A percentile compares a stretch with the other conserved stretches of the same genome.
Conservation (phyloP, 2,113 vertebrate species). For the Thunnus thynnus region DNA sequence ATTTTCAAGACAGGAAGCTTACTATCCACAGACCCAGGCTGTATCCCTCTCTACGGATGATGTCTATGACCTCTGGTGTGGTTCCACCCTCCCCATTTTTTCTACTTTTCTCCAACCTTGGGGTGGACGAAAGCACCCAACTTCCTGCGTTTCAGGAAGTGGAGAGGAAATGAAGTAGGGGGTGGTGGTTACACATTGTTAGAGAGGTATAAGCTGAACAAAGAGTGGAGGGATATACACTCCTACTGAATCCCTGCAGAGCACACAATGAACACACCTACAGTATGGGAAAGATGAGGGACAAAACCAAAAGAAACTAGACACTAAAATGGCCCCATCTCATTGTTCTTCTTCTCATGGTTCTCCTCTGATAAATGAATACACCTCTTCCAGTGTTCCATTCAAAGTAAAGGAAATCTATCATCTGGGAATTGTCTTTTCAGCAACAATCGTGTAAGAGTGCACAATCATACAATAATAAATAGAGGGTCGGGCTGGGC, state of each 20-base stretch:
- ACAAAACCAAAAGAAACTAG: background rate
- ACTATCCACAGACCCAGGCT: slow-evolving; percentile 25
- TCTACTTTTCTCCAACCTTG: slow-evolving; percentile 44
- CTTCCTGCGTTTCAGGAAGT: slow-evolving; percentile 75
- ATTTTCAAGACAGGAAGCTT: slow-evolving; percentile 39
- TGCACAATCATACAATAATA: background rate
- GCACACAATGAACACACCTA: background rate
- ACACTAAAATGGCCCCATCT: background rate
- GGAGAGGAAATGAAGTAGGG: slow-evolving; percentile 61
- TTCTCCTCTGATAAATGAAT: background rate
- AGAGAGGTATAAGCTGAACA: slow-evolving; percentile 43
- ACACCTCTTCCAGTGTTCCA: background rate
- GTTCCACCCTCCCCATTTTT: slow-evolving; percentile 21
- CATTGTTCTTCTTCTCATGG: background rate
- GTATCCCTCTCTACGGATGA: slow-evolving; percentile 8
- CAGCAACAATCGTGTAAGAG: background rate
- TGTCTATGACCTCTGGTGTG: slow-evolving; percentile 40
- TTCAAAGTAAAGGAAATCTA: slow-evolving; percentile 4
- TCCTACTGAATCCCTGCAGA: background rate
- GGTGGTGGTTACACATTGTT: slow-evolving; percentile 66
- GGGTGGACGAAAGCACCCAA: slow-evolving; percentile 40
- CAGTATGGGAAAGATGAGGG: background rate
- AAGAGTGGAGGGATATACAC: slow-evolving; percentile 31
- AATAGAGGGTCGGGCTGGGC: background rate
- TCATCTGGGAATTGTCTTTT: background rate